A percentile compares a stretch with the other conserved stretches of the same genome.
Conservation (phyloP, 2,797 vertebrate genomes). For the Brotula barbata region DNA sequence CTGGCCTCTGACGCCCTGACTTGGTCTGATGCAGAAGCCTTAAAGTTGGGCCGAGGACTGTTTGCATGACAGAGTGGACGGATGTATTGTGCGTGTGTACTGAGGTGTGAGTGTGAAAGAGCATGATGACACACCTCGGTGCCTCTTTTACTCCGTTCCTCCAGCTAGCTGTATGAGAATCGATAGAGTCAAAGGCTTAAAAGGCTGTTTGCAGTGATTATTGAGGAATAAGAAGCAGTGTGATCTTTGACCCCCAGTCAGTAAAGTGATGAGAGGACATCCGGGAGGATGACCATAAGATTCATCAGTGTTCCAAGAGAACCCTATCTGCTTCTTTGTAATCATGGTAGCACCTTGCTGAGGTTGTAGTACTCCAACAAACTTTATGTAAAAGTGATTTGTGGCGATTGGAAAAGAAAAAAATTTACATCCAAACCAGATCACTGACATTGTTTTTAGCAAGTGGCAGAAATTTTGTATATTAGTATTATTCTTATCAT, state of each 20-base stretch:
- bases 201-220: conserved; percentile 21
- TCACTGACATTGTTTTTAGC: no score
- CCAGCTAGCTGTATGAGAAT: conserved; percentile 19
- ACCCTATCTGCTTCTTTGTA: background rate
- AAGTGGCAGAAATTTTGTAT: no score
- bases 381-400: no score
- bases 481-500: no score
- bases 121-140: conserved; percentile 65
- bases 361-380: no score
- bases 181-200: conserved; percentile 8
- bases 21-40: no score
- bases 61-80: conserved; percentile 72
- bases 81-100: conserved; percentile 41
- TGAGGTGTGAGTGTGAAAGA: conserved; percentile 30
- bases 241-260: conserved; percentile 53
- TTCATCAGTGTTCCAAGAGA: background rate
- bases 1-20: no score
- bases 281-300: no score
- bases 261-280: conserved; percentile 6
- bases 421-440: no score
- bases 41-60: conserved; percentile 4
- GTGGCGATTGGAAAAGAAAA: no score
- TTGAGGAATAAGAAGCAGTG: conserved; percentile 16
- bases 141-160: conserved; percentile 54
- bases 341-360: no score